Percentiles rank a stretch among this genome's conserved stretches.
Evolutionary conservation across 2,888 invertebrate species (phyloP).

Genomic region (Stenodema calcarata): DNA sequence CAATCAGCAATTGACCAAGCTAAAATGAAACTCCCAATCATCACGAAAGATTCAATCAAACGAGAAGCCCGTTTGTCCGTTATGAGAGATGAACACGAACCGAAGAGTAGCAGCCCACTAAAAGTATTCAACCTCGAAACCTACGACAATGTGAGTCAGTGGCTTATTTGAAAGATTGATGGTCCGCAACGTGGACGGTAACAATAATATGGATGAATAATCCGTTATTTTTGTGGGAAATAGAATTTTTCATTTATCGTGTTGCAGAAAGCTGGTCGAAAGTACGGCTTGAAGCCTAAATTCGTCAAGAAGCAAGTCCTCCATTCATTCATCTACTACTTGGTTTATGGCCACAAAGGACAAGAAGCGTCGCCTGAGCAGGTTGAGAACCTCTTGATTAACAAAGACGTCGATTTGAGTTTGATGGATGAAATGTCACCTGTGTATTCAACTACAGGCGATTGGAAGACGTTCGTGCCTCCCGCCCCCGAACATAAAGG

Average conservation of each 20-base stretch:
- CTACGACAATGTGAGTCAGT: slow-evolving; percentile 40
- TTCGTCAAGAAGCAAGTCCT: slow-evolving; percentile 71
- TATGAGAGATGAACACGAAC: background rate
- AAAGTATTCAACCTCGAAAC: slow-evolving; percentile 21
- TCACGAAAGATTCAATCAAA: slow-evolving; percentile 53
- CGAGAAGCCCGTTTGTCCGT: background rate
- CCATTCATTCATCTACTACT: slow-evolving; percentile 74
- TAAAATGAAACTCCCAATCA: slow-evolving; percentile 66
- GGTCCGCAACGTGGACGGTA: too few relatives aligned
- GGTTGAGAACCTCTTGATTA: slow-evolving; percentile 58
- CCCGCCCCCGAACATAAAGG: slow-evolving; percentile 69
- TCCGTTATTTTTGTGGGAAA: background rate
- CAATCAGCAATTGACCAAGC: slow-evolving; percentile 69
- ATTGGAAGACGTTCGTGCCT: slow-evolving; percentile 77
- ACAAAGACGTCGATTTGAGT: slow-evolving; percentile 61
- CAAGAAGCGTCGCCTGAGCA: slow-evolving; percentile 58
- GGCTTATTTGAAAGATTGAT: too few relatives aligned
- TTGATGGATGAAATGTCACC: slow-evolving; percentile 63
- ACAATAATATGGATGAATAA: too few relatives aligned
- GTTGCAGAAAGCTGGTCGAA: slow-evolving; percentile 49
- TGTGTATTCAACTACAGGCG: slow-evolving; percentile 65
- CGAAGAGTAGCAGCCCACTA: background rate
- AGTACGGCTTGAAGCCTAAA: slow-evolving; percentile 68
- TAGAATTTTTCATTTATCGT: background rate
- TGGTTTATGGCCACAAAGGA: slow-evolving; percentile 68